A percentile compares a stretch with the other conserved stretches of the same genome.
phyloP scores from a whole-genome alignment of 2,113 vertebrate species.

The Penelope pileata region DNA sequence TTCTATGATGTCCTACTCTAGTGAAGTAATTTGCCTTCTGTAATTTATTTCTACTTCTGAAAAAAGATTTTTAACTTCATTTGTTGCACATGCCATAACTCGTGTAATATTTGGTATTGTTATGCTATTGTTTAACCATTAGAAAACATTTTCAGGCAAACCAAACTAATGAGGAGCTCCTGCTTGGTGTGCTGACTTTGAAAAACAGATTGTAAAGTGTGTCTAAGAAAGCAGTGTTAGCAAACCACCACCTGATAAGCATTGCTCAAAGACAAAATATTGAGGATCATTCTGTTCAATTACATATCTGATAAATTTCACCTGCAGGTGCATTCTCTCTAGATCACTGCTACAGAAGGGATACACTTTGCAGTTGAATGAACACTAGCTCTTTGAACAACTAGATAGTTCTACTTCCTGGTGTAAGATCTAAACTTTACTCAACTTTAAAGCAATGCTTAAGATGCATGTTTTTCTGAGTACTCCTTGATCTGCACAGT shows the following conservation, averaged over 20 bases:
- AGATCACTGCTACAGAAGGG: not conserved
- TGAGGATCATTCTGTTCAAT: not conserved
- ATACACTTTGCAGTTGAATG: not conserved
- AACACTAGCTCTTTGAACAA: not conserved
- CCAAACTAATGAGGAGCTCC: not conserved
- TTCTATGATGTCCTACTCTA: not conserved
- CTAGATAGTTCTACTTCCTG: not conserved
- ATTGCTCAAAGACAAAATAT: not conserved
- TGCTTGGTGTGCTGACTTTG: not conserved
- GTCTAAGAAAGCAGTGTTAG: not conserved
- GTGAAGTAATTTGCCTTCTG: not conserved
- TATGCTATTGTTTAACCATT: not conserved
- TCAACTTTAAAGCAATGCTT: not conserved
- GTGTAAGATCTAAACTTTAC: not conserved
- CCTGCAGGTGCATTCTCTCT: not conserved
- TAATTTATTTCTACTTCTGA: not conserved
- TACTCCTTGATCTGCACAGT: rapidly evolving
- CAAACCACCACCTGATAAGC: not conserved
- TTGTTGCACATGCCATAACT: not conserved
- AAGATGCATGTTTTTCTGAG: not conserved
- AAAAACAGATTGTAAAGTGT: not conserved
- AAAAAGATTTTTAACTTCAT: not conserved
- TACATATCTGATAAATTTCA: not conserved
- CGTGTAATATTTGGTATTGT: not conserved
- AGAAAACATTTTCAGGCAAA: not conserved